phyloP scores from a whole-genome alignment of 1,140 invertebrate species.

The Hypothenemus hampei region DNA sequence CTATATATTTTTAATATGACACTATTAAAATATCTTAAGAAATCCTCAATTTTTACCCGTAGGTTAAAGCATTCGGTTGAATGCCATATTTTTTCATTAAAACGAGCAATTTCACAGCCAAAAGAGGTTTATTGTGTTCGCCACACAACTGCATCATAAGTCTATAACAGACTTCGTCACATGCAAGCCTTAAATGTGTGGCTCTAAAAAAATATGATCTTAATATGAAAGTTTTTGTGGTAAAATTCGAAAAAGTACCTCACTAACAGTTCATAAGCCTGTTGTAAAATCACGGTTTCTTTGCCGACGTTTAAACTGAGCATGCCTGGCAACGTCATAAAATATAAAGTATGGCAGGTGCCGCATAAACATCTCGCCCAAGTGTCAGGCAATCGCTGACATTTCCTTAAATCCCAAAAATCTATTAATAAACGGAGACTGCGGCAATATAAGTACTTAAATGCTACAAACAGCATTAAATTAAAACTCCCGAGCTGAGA shows the following conservation, averaged over 20 bases:
- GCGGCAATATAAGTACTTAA: no score
- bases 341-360: conserved; percentile 95
- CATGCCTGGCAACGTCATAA: conserved; percentile 85
- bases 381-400: conserved; percentile 57
- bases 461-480: no score
- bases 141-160: conserved; percentile 99
- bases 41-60: conserved; percentile 66
- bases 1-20: no score
- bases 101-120: conserved; percentile 91
- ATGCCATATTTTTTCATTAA: conserved; percentile 93
- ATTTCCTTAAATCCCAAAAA: no score
- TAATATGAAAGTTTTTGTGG: not conserved
- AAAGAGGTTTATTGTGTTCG: conserved; percentile 84
- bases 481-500: no score
- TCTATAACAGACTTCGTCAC: conserved; percentile 96
- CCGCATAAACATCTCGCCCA: conserved; percentile 90
- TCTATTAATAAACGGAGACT: no score
- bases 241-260: conserved; percentile 39
- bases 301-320: conserved; percentile 58
- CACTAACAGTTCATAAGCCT: conserved; percentile 82
- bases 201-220: conserved; percentile 48
- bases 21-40: conserved; percentile 2
- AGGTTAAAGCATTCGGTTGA: conserved; percentile 96
- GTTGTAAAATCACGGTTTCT: conserved; percentile 71
- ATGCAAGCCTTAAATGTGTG: conserved; percentile 73